Evolutionary conservation across 1,140 invertebrate genomes (phyloP), one percentile per base, ranked within the genome.

Genomic region (Dendroctonus ponderosae): DNA sequence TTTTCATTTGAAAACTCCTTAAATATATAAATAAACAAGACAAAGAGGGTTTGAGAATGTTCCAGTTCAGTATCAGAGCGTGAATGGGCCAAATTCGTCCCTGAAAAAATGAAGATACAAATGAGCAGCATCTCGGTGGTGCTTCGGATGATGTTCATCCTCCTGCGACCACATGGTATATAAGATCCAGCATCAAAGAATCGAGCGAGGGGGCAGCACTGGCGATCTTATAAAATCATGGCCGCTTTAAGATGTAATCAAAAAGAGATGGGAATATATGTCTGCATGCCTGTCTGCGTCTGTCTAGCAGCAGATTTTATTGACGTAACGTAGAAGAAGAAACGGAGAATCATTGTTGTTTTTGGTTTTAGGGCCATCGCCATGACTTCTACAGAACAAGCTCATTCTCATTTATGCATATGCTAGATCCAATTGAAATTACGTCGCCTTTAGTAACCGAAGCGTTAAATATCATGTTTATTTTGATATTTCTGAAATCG

Each of bases 141-240:
- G 26, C 26, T 26, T 26, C 26, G 26, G 26, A 40, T 50, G 62
- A 56, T 64, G 51, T 54, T 64, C 51, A 51, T 64, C 51, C 15
- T 64, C 37, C 37, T 40, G 63, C 53, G 40, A 43, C 44, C 40
- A 40, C 46, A 46, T 14, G 15, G 53, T 39, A 51, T 66, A 58
- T 66, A 53, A 54, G 54, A 66, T n/a, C 43, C 43, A 66, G 58
- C 53, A 37, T 59, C 38, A 46, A 11, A 39, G 43, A 38, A 39
- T 15, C 26, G 15, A 46, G 53, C 9, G 44, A 57, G 51, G 39
- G 63, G 63, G 63, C 63, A 66, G 53, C 63, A 66, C 63, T 14
- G 51, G 53, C 40, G 53, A 66, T 66, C 56, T 57, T 66, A 62
- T 48, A 66, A 66, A 66, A 66, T 66, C 63, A 66, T 66, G 63